Base-by-base conservation (phyloP, 2,797 vertebrate species). In the Pseudomugil gertrudae region DNA sequence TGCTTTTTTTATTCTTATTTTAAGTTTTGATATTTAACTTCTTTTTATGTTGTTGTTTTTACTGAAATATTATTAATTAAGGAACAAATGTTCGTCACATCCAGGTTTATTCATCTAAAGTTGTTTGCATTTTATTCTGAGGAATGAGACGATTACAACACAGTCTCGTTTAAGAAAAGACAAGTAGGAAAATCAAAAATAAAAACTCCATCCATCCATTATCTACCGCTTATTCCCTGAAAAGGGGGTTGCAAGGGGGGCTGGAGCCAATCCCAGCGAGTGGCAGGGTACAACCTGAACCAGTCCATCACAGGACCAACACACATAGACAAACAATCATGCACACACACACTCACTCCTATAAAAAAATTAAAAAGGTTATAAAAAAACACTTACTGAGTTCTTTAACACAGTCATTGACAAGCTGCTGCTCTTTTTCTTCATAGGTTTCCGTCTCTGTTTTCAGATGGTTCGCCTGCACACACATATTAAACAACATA, bases 361-460 rank as follows among this genome's bases (percentile, higher is more conserved):
- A 43, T 19, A 36, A 3, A 4, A 13, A 11, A 53, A 33, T 13
- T 40, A 0, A 9, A 36, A 23, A 23, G n/a, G 0, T 9, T 5
- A 58, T 15, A 8, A 48, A 5, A 17, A 17, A 5, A 53, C 15
- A 90, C 93, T 67, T 90, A 99, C 97, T 94, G 84, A 99, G 96
- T 79, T 99, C 98, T 84, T 97, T 98, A n/a, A 99, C 97, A 14
- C 98, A 99, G 91, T 99, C 98, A 3, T 95, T 97, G 71, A 99
- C 97, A 74, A 99, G 95, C 74, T 99, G 97, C 83, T 99, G 97
- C 66, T 99, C 97, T 75, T 99, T 99, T 70, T 99, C 97, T 74
- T 99, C 98, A 0, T 96, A 99, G 0, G 93, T 96, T 86, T 97
- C 96, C 0, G 97, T 99, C 90, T 99, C 98, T 0, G 96, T 95